Base-by-base conservation (phyloP, 53 echinoderm and acorn worm genomes). In the Actinopyga echinites region DNA sequence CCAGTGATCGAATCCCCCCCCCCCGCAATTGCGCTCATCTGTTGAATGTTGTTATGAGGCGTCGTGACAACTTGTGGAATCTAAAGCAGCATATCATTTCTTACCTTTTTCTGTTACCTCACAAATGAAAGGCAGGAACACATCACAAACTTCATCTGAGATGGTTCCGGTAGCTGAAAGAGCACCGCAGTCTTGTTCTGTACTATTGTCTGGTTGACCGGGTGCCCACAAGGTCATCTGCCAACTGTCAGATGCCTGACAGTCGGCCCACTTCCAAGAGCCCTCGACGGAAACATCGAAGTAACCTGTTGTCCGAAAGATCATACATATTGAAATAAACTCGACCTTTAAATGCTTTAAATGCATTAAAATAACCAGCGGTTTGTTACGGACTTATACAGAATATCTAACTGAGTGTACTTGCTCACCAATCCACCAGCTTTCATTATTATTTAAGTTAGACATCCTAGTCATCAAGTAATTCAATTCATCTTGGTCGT, bases 231-330 rank as follows among this genome's bases (percentile, higher is more conserved):
- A 74, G 29, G 29, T 58, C n/a, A 60, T 36, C 80, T 99, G 99
- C 92, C 94, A 99, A 13, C 58, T 64, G 10, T 53, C 73, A 5
- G 93, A 68, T 35, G 65, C 64, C 11, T 80, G 85, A 79, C 99
- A 99, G 42, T 94, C 89, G 24, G 91, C 83, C 99, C 99, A 99
- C 28, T 68, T 64, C 99, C 99, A 97, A 8, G 22, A 31, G 15
- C 87, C 89, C 79, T 97, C 99, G 6, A 89, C 90, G 6, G 96
- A 88, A 2, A 85, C 84, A 59, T 95, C 96, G 55, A 62, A 83
- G 65, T 86, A 95, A 33, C 95, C 95, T 95, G 78, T 6, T 5
- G 44, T 44, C 8, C 10, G 12, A 44, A 44, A 44, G 44, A 44
- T 11, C 7, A 1, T 44, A 8, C 11, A 44, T n/a, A n/a, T n/a